Evolutionary conservation across 2,113 vertebrate genomes (phyloP).

Genomic region (Daphoenositta chrysoptera): DNA sequence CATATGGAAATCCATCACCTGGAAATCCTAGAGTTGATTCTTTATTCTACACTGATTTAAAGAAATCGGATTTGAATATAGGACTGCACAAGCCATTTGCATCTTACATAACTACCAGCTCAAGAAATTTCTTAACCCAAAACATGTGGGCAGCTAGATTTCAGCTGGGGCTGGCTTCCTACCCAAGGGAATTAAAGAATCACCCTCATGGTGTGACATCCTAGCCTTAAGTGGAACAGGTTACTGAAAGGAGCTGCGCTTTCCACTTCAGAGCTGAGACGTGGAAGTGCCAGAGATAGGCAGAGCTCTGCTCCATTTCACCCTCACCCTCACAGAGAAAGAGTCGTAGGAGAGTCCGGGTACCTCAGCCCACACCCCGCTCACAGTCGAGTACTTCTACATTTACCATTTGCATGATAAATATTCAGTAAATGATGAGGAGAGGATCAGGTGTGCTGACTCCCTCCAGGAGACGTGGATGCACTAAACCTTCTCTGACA

Average conservation of each 20-base stretch:
- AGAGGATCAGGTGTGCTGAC: too few relatives aligned
- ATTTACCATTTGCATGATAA: neutral
- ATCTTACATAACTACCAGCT: neutral
- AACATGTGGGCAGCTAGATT: neutral
- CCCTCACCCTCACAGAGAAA: neutral
- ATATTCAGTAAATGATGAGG: neutral
- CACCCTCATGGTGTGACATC: accelerated
- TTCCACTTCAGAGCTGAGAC: neutral
- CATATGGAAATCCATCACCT: neutral
- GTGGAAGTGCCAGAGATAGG: accelerated
- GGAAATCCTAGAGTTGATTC: neutral
- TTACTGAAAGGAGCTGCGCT: accelerated
- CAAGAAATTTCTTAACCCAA: neutral
- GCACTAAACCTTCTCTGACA: too few relatives aligned
- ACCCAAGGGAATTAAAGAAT: neutral
- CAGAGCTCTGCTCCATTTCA: neutral
- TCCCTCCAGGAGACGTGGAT: neutral
- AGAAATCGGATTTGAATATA: neutral
- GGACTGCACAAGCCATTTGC: neutral
- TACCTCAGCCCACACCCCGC: accelerated
- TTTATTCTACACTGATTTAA: neutral
- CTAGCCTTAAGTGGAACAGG: neutral
- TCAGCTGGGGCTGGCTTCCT: neutral
- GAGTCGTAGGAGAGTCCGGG: neutral
- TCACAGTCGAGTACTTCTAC: neutral